phyloP scores from a whole-genome alignment of 2,797 vertebrate genomes.

The Leucoraja ocellata region DNA sequence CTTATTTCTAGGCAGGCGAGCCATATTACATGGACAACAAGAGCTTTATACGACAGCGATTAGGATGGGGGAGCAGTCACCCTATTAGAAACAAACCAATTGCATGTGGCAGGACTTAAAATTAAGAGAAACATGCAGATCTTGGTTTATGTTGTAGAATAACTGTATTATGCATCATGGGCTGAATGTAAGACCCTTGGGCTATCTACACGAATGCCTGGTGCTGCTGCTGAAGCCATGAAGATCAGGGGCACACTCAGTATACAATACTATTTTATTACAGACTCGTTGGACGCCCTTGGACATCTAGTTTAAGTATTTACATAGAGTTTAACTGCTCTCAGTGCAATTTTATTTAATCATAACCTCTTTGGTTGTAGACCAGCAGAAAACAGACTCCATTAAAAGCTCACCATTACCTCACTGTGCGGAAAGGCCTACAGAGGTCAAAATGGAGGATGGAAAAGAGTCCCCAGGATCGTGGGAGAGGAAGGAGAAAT shows the following conservation, averaged over 20 bases:
- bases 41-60: no score
- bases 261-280: neutral
- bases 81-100: neutral
- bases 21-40: no score
- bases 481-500: conserved; percentile 69
- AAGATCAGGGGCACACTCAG: neutral
- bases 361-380: conserved; percentile 5
- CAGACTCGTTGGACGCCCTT: neutral
- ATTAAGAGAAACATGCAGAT: no score
- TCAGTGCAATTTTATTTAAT: neutral
- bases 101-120: neutral
- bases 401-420: conserved; percentile 29
- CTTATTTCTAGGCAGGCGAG: no score
- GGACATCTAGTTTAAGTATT: neutral
- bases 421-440: neutral
- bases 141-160: neutral
- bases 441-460: conserved; percentile 60
- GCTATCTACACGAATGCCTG: neutral
- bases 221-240: neutral
- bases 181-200: neutral
- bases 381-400: conserved; percentile 33
- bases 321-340: neutral
- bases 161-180: no score
- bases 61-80: no score
- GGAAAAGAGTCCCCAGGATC: conserved; percentile 63